These are phyloP conservation scores for Amia ocellicauda DNA, from an alignment of 2,113 vertebrate genomes.

Conservation along the genomic window DNA sequence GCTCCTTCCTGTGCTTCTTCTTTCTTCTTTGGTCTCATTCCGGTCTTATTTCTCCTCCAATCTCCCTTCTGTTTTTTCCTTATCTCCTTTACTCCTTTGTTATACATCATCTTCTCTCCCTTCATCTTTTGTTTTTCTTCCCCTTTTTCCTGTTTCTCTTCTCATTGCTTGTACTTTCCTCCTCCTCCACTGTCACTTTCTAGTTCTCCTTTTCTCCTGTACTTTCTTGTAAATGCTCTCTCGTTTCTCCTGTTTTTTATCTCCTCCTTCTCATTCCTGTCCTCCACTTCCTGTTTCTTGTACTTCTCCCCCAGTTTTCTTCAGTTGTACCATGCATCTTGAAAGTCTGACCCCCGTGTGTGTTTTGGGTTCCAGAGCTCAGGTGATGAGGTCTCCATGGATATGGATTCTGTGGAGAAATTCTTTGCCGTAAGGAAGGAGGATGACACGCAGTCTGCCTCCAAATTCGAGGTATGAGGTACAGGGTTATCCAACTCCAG, in stretches of 20 bases:
- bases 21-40: too few species aligned
- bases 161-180: too few species aligned
- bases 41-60: too few species aligned
- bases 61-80: too few species aligned
- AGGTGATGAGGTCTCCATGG: slow-evolving; percentile 32
- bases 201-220: slow-evolving; percentile 46
- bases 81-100: neutral
- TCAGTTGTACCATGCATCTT: too few species aligned
- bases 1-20: neutral
- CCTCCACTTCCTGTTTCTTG: too few species aligned
- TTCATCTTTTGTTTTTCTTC: neutral
- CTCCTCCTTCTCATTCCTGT: neutral
- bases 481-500: too few species aligned
- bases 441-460: neutral
- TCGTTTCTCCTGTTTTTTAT: neutral
- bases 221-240: neutral
- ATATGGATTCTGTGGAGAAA: slow-evolving; percentile 57
- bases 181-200: neutral
- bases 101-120: neutral
- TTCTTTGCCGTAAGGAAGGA: slow-evolving; percentile 53
- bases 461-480: too few species aligned
- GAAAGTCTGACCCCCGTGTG: too few species aligned
- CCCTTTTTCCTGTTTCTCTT: neutral
- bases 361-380: slow-evolving; percentile 27
- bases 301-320: too few species aligned